Conservation (phyloP, 2,113 vertebrate genomes). For the Tympanuchus pallidicinctus region DNA sequence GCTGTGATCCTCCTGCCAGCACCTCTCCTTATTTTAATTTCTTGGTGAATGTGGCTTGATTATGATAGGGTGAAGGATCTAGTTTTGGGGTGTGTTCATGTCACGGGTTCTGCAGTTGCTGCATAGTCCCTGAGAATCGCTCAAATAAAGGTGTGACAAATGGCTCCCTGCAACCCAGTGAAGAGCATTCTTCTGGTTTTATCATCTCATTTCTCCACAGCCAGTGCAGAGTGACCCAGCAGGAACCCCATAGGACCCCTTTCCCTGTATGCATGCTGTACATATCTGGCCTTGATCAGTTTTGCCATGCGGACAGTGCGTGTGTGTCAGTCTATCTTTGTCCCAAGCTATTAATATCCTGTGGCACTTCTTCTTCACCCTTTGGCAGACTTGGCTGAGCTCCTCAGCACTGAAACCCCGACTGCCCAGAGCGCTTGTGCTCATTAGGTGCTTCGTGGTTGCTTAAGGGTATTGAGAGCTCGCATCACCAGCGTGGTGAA, state of each 20-base stretch:
- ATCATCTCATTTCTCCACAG: not conserved
- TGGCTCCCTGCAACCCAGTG: not conserved
- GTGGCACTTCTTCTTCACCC: not conserved
- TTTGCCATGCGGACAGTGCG: conserved; percentile 6
- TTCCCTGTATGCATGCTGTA: not conserved
- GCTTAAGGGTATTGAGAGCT: not conserved
- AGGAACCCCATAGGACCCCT: not conserved
- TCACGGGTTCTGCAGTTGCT: not conserved
- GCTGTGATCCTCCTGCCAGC: not conserved
- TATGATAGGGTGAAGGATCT: not conserved
- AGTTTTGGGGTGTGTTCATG: not conserved
- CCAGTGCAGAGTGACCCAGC: not conserved
- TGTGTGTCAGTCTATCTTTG: not conserved
- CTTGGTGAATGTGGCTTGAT: not conserved
- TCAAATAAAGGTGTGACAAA: not conserved
- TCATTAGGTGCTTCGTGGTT: not conserved
- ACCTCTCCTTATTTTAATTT: not conserved
- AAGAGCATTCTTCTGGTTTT: not conserved
- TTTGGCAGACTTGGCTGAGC: conserved; percentile 21
- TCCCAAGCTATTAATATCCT: not conserved
- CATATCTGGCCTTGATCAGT: not conserved
- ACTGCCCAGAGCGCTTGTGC: not conserved
- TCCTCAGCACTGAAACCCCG: not conserved
- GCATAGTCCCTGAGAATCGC: not conserved
- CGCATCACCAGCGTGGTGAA: not conserved